Conservation (phyloP, 2,797 vertebrate genomes). For the Sebastes iracundus region DNA sequence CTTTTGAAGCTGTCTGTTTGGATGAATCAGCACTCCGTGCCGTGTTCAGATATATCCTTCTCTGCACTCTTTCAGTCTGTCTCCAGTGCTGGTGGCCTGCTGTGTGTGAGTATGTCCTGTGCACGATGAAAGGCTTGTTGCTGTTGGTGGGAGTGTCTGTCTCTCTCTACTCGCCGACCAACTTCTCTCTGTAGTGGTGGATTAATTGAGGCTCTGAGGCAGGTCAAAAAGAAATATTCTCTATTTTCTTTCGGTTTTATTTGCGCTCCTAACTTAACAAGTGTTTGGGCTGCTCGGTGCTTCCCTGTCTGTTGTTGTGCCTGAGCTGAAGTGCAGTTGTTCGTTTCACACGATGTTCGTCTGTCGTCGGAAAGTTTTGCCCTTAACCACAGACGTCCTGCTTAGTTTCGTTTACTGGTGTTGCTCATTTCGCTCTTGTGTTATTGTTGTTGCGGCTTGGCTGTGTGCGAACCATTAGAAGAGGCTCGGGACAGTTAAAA, state of each 20-base stretch:
- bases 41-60: conserved; percentile 2
- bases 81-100: conserved; percentile 27
- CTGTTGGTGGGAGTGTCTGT: conserved; percentile 25
- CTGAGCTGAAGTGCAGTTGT: neutral
- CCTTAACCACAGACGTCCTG: conserved; percentile 34
- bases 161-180: neutral
- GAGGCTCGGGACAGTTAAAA: conserved; percentile 19
- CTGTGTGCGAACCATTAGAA: conserved; percentile 26
- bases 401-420: conserved; percentile 29
- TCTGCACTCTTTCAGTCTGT: neutral
- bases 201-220: conserved; percentile 46
- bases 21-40: conserved; percentile 6
- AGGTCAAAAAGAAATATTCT: conserved; percentile 8
- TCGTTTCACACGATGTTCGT: conserved; percentile 18
- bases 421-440: neutral
- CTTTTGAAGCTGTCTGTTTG: conserved; percentile 2
- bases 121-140: conserved; percentile 46
- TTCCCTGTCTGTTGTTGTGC: conserved; percentile 13
- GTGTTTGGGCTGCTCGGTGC: neutral
- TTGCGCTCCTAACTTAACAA: neutral
- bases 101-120: conserved; percentile 38
- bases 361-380: conserved; percentile 34
- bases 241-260: conserved; percentile 23
- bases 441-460: conserved; percentile 22
- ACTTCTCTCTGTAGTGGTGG: conserved; percentile 26